phyloP scores from a whole-genome alignment of 2,113 vertebrate species.

The Cyphomyrus plagiostoma region DNA sequence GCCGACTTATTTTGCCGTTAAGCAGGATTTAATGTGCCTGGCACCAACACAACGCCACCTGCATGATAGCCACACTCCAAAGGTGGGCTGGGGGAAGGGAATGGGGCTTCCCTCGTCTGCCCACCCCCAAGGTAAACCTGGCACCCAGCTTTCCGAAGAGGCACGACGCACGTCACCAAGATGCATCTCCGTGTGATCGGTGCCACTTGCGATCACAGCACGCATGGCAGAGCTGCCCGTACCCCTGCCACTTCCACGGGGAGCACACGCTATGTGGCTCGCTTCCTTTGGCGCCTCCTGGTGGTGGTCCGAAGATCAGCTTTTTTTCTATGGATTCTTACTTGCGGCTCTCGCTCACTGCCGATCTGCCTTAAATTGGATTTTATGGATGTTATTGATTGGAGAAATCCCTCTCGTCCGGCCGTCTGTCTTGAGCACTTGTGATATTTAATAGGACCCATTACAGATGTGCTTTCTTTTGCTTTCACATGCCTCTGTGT shows the following conservation, averaged over 20 bases:
- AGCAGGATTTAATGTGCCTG: background rate
- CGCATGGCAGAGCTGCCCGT: background rate
- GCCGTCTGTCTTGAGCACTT: background rate
- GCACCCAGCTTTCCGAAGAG: background rate
- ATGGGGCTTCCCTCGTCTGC: background rate
- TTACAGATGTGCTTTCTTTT: background rate
- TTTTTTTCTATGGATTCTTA: slow-evolving; percentile 39
- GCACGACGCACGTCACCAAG: background rate
- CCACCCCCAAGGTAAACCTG: background rate
- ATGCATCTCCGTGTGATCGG: background rate
- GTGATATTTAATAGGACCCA: background rate
- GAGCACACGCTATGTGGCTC: background rate
- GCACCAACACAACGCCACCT: background rate
- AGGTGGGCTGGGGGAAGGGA: background rate
- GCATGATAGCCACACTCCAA: background rate
- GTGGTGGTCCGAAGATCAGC: slow-evolving; percentile 31
- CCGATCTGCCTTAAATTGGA: slow-evolving; percentile 59
- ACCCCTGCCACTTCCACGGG: background rate
- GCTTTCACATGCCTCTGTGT: slow-evolving; percentile 1
- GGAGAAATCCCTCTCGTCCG: background rate
- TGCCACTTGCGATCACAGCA: background rate
- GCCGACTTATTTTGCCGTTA: background rate
- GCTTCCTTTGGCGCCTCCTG: slow-evolving; percentile 44
- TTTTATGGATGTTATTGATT: slow-evolving; percentile 52
- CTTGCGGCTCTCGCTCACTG: slow-evolving; percentile 48